Evolutionary conservation across 1,140 invertebrate genomes (phyloP).

Genomic region (Centruroides vittatus): DNA sequence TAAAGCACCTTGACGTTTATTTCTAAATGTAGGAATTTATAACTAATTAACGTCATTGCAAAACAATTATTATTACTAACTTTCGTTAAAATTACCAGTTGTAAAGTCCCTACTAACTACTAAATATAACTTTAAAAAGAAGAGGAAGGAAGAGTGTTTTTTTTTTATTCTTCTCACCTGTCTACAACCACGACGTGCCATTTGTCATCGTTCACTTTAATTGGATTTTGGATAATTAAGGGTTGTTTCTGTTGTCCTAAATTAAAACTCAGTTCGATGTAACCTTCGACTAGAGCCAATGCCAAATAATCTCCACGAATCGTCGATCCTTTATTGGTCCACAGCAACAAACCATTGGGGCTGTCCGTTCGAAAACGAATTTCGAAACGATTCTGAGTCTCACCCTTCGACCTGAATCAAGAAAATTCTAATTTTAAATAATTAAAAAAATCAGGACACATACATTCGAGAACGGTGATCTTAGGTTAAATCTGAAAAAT

Average conservation of each 20-base stretch:
- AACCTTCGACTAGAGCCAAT: constrained; percentile 42
- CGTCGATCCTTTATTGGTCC: constrained; percentile 20
- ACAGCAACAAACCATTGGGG: constrained; percentile 5
- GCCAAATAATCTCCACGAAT: constrained; percentile 41
- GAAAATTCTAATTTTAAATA: too few relatives aligned
- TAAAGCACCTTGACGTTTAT: constrained; percentile 48
- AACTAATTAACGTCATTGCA: constrained; percentile 28
- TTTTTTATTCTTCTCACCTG: constrained; percentile 18
- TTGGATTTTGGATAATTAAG: constrained; percentile 30
- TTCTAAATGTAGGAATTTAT: constrained; percentile 31
- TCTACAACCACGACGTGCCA: constrained; percentile 52
- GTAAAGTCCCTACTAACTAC: too few relatives aligned
- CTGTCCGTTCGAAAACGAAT: constrained; percentile 11
- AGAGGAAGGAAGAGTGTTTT: too few relatives aligned
- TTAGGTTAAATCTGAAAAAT: too few relatives aligned
- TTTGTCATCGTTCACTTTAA: constrained; percentile 49
- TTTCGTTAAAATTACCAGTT: not conserved
- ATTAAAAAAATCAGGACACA: too few relatives aligned
- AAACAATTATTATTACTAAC: not conserved
- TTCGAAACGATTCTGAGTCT: constrained; percentile 3
- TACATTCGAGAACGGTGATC: too few relatives aligned
- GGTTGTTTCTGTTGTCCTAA: constrained; percentile 42
- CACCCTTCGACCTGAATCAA: not conserved
- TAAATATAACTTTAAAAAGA: too few relatives aligned
- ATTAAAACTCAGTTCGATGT: constrained; percentile 45